Conservation (phyloP, 2,113 vertebrate species). For the Bos indicus region DNA sequence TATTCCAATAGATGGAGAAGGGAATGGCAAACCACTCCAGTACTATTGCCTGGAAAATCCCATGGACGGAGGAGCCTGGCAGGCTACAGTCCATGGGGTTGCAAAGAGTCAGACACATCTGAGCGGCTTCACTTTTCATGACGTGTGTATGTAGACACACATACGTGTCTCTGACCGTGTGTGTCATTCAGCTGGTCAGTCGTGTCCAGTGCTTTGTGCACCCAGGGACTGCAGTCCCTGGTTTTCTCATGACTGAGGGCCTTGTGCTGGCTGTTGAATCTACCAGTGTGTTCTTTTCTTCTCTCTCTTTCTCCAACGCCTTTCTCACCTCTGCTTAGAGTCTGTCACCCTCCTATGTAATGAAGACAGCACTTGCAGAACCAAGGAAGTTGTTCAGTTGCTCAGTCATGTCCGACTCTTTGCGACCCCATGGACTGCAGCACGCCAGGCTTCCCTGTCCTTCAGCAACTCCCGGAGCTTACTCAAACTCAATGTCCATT, state of each 20-base stretch:
- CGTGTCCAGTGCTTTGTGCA: fast-evolving
- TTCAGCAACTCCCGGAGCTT: fast-evolving
- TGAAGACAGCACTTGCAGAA: background rate
- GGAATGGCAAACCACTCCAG: background rate
- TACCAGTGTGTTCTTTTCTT: background rate
- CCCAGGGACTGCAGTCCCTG: background rate
- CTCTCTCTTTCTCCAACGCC: background rate
- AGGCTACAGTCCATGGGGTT: background rate
- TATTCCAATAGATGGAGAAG: background rate
- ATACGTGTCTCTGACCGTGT: fast-evolving
- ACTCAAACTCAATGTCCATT: background rate
- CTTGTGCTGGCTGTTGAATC: background rate
- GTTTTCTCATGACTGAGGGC: background rate
- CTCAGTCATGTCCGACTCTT: fast-evolving
- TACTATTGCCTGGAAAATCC: background rate
- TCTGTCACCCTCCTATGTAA: background rate
- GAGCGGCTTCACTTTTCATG: background rate
- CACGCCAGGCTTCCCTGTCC: fast-evolving
- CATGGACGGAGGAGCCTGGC: background rate
- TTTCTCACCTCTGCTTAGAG: background rate
- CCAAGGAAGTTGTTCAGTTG: background rate
- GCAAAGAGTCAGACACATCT: background rate
- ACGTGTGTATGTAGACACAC: fast-evolving
- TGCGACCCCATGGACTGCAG: background rate
- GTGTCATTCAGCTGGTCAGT: background rate